Conservation (phyloP, 1,140 invertebrate genomes). For the Oreohelix idahoensis region DNA sequence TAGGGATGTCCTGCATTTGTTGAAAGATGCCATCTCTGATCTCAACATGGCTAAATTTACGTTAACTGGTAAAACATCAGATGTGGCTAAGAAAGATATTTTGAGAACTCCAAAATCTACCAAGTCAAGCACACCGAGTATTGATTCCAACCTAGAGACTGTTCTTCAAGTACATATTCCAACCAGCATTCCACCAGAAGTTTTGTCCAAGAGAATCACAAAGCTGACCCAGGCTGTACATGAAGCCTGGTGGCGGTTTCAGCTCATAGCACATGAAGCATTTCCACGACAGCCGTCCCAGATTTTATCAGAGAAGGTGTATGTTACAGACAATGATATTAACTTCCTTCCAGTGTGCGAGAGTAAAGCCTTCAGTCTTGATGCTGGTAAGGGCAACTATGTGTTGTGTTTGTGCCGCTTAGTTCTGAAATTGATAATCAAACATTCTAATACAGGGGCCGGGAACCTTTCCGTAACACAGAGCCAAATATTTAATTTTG, state of each 20-base stretch:
- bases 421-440: too few species aligned
- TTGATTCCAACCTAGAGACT: slow-evolving; percentile 49
- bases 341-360: slow-evolving; percentile 17
- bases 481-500: too few species aligned
- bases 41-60: slow-evolving; percentile 50
- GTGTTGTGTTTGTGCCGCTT: too few species aligned
- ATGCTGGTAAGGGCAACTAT: slow-evolving; percentile 4
- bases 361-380: background rate
- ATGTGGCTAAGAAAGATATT: background rate
- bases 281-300: slow-evolving; percentile 61
- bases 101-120: background rate
- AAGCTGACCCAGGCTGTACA: slow-evolving; percentile 65
- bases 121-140: background rate
- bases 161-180: slow-evolving; percentile 52
- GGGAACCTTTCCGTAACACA: too few species aligned
- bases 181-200: slow-evolving; percentile 54
- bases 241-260: slow-evolving; percentile 71
- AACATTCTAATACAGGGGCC: too few species aligned
- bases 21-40: slow-evolving; percentile 67
- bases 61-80: slow-evolving; percentile 28
- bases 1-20: slow-evolving; percentile 65
- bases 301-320: slow-evolving; percentile 55
- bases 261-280: slow-evolving; percentile 66
- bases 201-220: slow-evolving; percentile 55
- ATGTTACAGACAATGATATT: slow-evolving; percentile 45